Conservation (phyloP, 1,140 invertebrate genomes). For the Metaphire vulgaris region DNA sequence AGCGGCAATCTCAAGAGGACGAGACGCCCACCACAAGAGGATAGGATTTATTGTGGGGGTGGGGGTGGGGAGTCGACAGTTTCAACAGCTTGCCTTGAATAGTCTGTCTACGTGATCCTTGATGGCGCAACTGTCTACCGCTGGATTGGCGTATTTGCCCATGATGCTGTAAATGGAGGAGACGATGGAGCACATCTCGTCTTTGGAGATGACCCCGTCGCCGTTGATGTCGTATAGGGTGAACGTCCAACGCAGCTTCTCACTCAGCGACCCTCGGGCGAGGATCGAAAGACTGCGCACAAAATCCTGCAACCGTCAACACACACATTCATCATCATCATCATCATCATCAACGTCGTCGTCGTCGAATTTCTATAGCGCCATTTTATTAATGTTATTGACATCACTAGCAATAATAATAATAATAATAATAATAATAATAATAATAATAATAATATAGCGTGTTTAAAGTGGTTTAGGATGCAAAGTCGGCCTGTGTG, state of each 20-base stretch:
- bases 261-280: slow-evolving; percentile 66
- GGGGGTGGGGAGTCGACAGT: not conserved
- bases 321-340: not conserved
- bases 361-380: too few relatives aligned
- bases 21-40: too few relatives aligned
- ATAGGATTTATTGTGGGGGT: too few relatives aligned
- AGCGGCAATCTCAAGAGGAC: too few relatives aligned
- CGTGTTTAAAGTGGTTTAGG: too few relatives aligned
- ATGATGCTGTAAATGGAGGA: slow-evolving; percentile 84
- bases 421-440: too few relatives aligned
- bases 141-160: slow-evolving; percentile 70
- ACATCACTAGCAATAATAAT: not conserved
- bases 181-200: slow-evolving; percentile 80
- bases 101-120: slow-evolving; percentile 81
- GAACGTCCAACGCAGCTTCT: slow-evolving; percentile 83
- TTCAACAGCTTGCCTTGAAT: slow-evolving; percentile 63
- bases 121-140: slow-evolving; percentile 69
- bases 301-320: slow-evolving; percentile 68
- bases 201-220: slow-evolving; percentile 64
- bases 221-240: slow-evolving; percentile 77
- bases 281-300: slow-evolving; percentile 53
- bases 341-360: not conserved
- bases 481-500: too few relatives aligned
- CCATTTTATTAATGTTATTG: too few relatives aligned
- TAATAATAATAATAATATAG: too few relatives aligned